Evolutionary conservation across 2,797 vertebrate genomes (phyloP).

Genomic region (Chaetophractus vellerosus): DNA sequence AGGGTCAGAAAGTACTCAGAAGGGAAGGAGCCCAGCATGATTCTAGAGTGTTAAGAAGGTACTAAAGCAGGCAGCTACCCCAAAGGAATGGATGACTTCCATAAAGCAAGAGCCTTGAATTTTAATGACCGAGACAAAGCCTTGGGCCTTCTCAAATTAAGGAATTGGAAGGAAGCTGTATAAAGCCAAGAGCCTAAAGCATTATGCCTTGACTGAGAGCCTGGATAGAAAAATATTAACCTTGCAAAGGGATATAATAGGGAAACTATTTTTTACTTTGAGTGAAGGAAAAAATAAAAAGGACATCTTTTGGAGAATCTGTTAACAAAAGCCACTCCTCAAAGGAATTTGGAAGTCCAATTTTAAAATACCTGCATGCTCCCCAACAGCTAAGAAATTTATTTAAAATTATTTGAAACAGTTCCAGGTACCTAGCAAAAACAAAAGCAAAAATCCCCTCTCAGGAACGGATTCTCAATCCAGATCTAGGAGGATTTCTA

Average conservation of each 20-base stretch:
- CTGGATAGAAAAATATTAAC: slow-evolving; percentile 39
- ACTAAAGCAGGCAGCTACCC: slow-evolving; percentile 1
- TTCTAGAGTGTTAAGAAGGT: neutral
- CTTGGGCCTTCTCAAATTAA: neutral
- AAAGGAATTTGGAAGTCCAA: slow-evolving; percentile 2
- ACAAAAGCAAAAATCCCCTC: neutral
- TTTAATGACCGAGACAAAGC: neutral
- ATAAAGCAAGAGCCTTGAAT: neutral
- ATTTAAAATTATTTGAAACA: slow-evolving; percentile 8
- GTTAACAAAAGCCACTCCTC: slow-evolving; percentile 30
- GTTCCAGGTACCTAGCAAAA: neutral
- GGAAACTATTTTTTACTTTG: slow-evolving; percentile 55
- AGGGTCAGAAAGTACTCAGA: slow-evolving; percentile 23
- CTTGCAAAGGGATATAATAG: neutral
- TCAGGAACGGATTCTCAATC: neutral
- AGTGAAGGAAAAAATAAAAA: neutral
- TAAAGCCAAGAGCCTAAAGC: slow-evolving; percentile 50
- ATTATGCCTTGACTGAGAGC: neutral
- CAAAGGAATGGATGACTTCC: slow-evolving; percentile 29
- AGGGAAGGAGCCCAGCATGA: neutral
- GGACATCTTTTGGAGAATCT: slow-evolving; percentile 5
- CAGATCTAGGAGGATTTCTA: neutral
- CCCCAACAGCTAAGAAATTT: neutral
- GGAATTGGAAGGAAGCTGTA: slow-evolving; percentile 30
- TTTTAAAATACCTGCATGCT: slow-evolving; percentile 29